Evolutionary conservation across 2,797 vertebrate species (phyloP).

Genomic region (Liparis tanakae): DNA sequence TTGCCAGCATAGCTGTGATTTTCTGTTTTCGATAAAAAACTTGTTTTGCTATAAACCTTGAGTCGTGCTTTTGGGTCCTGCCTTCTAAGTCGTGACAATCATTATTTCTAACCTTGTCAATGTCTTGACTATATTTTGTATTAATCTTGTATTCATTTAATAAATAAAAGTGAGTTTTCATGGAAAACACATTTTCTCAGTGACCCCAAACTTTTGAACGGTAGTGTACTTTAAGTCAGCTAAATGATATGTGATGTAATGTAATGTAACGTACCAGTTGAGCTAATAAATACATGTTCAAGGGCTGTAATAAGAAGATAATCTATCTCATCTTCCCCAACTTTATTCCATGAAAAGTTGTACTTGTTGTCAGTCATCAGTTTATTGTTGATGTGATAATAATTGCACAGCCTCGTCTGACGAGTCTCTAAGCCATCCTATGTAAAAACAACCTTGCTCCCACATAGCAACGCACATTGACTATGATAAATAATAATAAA

Average conservation of each 20-base stretch:
- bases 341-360: conserved; percentile 12
- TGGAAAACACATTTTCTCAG: too few species aligned
- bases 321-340: conserved; percentile 7
- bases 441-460: not conserved
- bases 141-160: too few species aligned
- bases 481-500: not conserved
- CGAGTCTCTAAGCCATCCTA: not conserved
- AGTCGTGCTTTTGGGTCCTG: too few species aligned
- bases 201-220: too few species aligned
- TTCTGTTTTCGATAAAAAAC: too few species aligned
- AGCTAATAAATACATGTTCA: conserved; percentile 1
- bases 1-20: too few species aligned
- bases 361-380: not conserved
- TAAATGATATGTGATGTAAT: too few species aligned
- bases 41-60: too few species aligned
- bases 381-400: not conserved
- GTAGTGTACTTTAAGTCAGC: not conserved
- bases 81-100: too few species aligned
- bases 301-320: not conserved
- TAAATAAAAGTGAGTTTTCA: too few species aligned
- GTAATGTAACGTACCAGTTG: not conserved
- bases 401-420: not conserved
- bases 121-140: too few species aligned
- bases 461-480: conserved; percentile 4
- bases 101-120: too few species aligned